Percentiles rank a stretch among this genome's conserved stretches.
Evolutionary conservation across 1,140 invertebrate genomes (phyloP).

Genomic region (Cataglyphis hispanica): DNA sequence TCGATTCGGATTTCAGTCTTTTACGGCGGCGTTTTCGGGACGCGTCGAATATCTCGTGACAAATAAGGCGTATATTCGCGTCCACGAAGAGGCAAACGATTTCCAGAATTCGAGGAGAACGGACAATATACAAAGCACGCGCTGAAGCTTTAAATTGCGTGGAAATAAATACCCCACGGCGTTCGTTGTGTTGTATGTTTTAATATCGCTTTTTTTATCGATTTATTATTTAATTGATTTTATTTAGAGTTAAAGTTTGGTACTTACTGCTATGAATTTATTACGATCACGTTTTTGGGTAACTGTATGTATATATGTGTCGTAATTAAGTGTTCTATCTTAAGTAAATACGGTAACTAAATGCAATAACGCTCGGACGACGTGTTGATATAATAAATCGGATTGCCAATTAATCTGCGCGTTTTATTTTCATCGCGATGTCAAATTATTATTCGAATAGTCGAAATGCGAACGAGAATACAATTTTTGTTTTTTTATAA

Average conservation of each 20-base stretch:
- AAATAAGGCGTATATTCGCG: constrained; percentile 48
- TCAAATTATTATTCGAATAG: constrained; percentile 35
- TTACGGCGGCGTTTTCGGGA: constrained; percentile 26
- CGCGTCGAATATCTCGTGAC: constrained; percentile 48
- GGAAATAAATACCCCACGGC: constrained; percentile 16
- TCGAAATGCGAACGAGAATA: not conserved
- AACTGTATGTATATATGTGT: not conserved
- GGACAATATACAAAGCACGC: constrained; percentile 27
- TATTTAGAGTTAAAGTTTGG: not conserved
- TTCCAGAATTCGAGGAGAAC: constrained; percentile 1
- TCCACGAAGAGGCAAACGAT: constrained; percentile 9
- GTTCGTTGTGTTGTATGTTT: not conserved
- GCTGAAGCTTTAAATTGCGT: not conserved
- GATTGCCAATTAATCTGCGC: not conserved
- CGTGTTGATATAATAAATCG: constrained; percentile 46
- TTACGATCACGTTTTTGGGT: constrained; percentile 35
- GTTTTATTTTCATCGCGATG: constrained; percentile 29
- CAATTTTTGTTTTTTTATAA: not conserved
- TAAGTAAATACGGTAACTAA: constrained; percentile 19
- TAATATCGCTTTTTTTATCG: constrained; percentile 21
- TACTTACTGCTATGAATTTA: not conserved
- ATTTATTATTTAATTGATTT: constrained; percentile 34
- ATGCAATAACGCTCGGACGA: constrained; percentile 5
- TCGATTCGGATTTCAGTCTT: constrained; percentile 59
- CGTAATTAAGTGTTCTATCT: constrained; percentile 46